Evolutionary conservation across 1,140 invertebrate species (phyloP).

Genomic region (Spodoptera litura): DNA sequence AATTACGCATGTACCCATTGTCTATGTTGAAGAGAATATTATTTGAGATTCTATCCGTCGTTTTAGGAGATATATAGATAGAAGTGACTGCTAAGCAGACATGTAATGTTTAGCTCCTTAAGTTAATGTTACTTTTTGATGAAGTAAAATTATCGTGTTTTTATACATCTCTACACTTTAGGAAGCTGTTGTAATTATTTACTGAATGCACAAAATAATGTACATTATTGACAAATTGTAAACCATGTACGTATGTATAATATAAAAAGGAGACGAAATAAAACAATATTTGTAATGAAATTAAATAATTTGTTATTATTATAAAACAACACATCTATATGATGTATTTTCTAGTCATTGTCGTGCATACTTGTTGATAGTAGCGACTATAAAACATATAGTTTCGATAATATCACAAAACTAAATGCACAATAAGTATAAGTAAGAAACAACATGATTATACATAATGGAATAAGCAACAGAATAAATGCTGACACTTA

Average conservation of each 20-base stretch:
- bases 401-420: slow-evolving; percentile 65
- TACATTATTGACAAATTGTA: slow-evolving; percentile 42
- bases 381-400: slow-evolving; percentile 44
- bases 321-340: slow-evolving; percentile 81
- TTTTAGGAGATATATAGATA: no score
- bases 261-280: slow-evolving; percentile 59
- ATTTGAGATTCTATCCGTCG: no score
- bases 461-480: slow-evolving; percentile 36
- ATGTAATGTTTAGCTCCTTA: no score
- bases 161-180: no score
- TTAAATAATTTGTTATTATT: slow-evolving; percentile 84
- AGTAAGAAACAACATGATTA: slow-evolving; percentile 40
- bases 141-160: no score
- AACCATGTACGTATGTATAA: not conserved
- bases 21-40: no score
- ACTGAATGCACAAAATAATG: no score
- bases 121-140: no score
- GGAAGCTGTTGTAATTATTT: no score
- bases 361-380: slow-evolving; percentile 49
- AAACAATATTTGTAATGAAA: slow-evolving; percentile 77
- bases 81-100: no score
- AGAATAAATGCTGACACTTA: slow-evolving; percentile 10
- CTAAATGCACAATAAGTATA: slow-evolving; percentile 65
- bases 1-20: no score
- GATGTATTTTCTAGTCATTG: slow-evolving; percentile 84